Base-by-base conservation (phyloP, 1,140 invertebrate genomes). In the Panulirus ornatus region DNA sequence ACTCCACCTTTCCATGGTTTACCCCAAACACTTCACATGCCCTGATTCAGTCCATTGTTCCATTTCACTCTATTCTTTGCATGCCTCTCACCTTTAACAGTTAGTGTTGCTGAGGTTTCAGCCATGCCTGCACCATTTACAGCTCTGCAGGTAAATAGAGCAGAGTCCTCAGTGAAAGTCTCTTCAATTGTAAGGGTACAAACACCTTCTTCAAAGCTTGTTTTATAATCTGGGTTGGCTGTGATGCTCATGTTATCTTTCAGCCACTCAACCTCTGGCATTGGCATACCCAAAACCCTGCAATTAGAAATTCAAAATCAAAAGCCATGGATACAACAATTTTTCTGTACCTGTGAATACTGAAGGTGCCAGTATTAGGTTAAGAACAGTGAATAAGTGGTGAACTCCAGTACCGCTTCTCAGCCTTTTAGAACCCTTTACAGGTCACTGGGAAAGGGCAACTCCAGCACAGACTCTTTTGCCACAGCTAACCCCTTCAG, bases 131-230 rank as follows among this genome's bases (percentile, higher is more conserved):
- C 94, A 16, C 94, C 93, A 93, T 97, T 98, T 5, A 93, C 95
- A 36, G 96, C 96, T 92, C 95, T 95, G 90, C 97, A 97, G 0
- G 95, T 96, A 93, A 97, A 98, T 54, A 94, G 95, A 0, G 96
- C 97, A 1, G 97, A 96, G 93, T 98, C 97, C 93, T 97, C 97
- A 11, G 96, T 95, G 92, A 97, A 97, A 0, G 96, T 96, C 94
- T 97, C 96, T 91, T 97, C 96, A 90, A 97, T 97, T 0, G 94
- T 96, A 9, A 97, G 93, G 14, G 94, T 95, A 47, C 96, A 96
- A n/a, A 95, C 88, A 0, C 95, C 95, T 47, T 92, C 92, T 5
- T 92, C 82, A 83, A 54, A 87, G 79, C 94, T 93, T 0, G 96
- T 96, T 89, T 95, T 94, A 92, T 97, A 96, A 92, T 97, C 96